Evolutionary conservation across 2,113 vertebrate genomes (phyloP).

Genomic region (Hiodon alosoides): DNA sequence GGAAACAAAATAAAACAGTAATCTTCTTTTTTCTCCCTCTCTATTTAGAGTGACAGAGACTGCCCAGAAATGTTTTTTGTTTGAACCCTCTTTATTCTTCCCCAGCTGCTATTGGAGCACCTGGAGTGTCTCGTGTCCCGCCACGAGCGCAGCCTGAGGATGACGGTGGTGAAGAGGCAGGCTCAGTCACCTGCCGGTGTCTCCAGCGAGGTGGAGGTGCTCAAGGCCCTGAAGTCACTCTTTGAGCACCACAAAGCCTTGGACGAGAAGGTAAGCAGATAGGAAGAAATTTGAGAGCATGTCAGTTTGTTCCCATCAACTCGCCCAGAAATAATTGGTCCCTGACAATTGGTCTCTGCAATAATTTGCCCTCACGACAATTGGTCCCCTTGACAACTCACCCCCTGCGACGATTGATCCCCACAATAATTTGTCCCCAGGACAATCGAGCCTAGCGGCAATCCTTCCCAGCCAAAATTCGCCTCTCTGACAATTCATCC

Average conservation of each 20-base stretch:
- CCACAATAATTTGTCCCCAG: no score
- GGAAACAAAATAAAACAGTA: no score
- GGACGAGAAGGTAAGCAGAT: slow-evolving; percentile 76
- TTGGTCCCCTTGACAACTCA: no score
- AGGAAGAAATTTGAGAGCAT: slow-evolving; percentile 24
- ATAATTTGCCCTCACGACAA: no score
- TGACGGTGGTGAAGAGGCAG: slow-evolving; percentile 90
- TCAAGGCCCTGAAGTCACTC: slow-evolving; percentile 87
- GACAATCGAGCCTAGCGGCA: no score
- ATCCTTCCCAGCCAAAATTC: no score
- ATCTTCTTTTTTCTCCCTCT: neutral
- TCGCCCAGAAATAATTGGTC: no score
- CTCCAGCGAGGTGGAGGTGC: slow-evolving; percentile 88
- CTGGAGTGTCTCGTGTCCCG: slow-evolving; percentile 87
- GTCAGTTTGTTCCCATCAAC: slow-evolving; percentile 40
- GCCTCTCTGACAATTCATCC: no score
- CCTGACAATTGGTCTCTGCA: no score
- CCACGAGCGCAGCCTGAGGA: slow-evolving; percentile 86
- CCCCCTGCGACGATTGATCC: no score
- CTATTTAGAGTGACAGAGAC: neutral
- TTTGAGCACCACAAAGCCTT: slow-evolving; percentile 92
- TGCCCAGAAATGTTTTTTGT: no score
- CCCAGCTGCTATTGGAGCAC: slow-evolving; percentile 81
- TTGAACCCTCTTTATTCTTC: neutral
- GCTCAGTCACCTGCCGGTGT: slow-evolving; percentile 81